Base-by-base conservation (phyloP, 2,888 invertebrate species). In the Callyntrura guangdongensis region DNA sequence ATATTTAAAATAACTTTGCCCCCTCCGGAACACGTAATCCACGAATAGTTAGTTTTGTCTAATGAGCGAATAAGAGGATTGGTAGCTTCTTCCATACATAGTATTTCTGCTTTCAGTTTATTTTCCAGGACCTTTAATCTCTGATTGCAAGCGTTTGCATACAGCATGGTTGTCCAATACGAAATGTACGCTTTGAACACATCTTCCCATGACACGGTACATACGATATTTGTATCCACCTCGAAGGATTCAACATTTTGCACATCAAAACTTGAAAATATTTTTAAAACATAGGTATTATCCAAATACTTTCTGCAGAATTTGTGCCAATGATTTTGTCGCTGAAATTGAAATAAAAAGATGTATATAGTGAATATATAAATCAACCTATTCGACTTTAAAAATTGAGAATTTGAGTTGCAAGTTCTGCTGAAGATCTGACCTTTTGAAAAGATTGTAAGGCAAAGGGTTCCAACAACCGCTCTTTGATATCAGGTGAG, bases 221-320 rank as follows among this genome's bases (percentile, higher is more conserved):
- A 47, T 20, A 77, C 47, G 17, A 25, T 14, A 17, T 67, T 14
- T 22, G 45, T 47, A n/a, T n/a, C n/a, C n/a, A n/a, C n/a, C 69
- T n/a, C 36, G 17, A 56, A 0, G 22, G 49, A 56, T 11, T 20
- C 74, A 1, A 61, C 14, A 9, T 61, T 25, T 3, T 17, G n/a
- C n/a, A n/a, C 59, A 4, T 12, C 82, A 59, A 53, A 90, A 45
- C 86, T 86, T 2, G 61, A 14, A 14, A 69, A 49, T 0, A 90
- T 90, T 36, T 86, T 90, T 0, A 47, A 17, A 0, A 82, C n/a
- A n/a, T 27, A 36, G 1, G 61, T 0, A 2, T 27, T 72, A 17
- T 82, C 56, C n/a, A 90, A 49, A 49, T 82, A 59, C 1, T n/a
- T 17, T 5, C n/a, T 8, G n/a, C 90, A 86, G 12, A 79, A 83